These are phyloP conservation scores for Danaus chrysippus DNA, from an alignment of 2,888 invertebrate species.

Conservation along the genomic window DNA sequence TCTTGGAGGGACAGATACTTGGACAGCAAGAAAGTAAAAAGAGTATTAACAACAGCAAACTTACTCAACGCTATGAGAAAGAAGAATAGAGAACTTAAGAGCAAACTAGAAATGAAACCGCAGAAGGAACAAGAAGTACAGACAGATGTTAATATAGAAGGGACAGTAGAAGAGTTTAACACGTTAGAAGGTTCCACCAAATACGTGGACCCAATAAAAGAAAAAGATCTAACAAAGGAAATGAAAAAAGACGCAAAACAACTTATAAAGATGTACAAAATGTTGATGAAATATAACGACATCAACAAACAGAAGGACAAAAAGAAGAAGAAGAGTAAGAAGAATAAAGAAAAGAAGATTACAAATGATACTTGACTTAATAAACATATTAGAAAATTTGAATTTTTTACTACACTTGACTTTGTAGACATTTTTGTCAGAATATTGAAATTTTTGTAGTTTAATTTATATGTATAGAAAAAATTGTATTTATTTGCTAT, in stretches of 20 bases:
- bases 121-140: conserved; percentile 30
- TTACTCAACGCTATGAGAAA: conserved; percentile 80
- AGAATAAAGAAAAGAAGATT: conserved; percentile 32
- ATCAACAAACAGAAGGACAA: conserved; percentile 50
- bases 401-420: too few relatives aligned
- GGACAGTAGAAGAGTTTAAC: conserved; percentile 79
- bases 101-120: conserved; percentile 52
- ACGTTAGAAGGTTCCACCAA: conserved; percentile 58
- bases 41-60: conserved; percentile 69
- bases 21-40: conserved; percentile 79
- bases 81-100: conserved; percentile 74
- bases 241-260: conserved; percentile 71
- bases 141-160: conserved; percentile 48
- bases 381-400: too few relatives aligned
- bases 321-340: conserved; percentile 56
- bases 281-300: conserved; percentile 63
- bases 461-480: too few relatives aligned
- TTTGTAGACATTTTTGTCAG: too few relatives aligned
- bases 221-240: conserved; percentile 34
- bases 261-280: conserved; percentile 70
- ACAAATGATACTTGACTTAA: not conserved
- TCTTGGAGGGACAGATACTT: conserved; percentile 81
- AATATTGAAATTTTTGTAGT: too few relatives aligned
- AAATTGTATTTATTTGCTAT: too few relatives aligned
- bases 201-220: conserved; percentile 54